phyloP scores from a whole-genome alignment of 2,113 vertebrate genomes.

The Centropus bengalensis region DNA sequence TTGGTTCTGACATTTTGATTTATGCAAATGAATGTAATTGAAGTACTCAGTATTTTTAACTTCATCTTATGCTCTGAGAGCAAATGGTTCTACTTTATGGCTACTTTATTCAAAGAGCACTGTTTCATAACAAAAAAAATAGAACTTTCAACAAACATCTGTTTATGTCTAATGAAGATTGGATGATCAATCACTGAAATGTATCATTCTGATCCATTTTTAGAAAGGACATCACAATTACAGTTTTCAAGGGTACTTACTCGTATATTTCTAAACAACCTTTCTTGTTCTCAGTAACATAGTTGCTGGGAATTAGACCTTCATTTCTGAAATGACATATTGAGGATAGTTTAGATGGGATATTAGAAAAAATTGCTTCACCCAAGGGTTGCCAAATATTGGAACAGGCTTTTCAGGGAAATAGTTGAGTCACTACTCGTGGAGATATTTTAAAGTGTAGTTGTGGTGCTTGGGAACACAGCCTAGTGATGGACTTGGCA shows the following conservation, averaged over 20 bases:
- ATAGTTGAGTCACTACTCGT: no score
- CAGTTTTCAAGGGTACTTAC: conserved; percentile 75
- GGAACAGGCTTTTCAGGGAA: no score
- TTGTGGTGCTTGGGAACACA: no score
- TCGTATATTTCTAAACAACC: conserved; percentile 82
- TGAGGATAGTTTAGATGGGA: background rate
- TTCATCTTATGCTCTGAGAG: background rate
- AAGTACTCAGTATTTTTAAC: background rate
- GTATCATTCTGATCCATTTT: background rate
- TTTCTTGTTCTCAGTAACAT: conserved; percentile 81
- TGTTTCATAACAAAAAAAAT: background rate
- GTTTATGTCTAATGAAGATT: background rate
- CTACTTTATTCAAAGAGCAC: background rate
- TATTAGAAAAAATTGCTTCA: no score
- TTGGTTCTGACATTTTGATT: background rate
- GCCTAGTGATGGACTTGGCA: no score
- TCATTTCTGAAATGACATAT: conserved; percentile 79
- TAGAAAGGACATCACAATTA: background rate
- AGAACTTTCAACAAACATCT: background rate
- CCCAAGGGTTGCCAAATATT: no score
- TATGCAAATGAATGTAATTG: background rate
- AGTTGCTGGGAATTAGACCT: conserved; percentile 91
- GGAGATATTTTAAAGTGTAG: no score
- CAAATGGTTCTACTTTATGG: background rate
- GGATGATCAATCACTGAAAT: background rate